Evolutionary conservation across 2,797 vertebrate species (phyloP), one percentile per base, ranked within the genome.

Genomic region (Adelosebastes latens): DNA sequence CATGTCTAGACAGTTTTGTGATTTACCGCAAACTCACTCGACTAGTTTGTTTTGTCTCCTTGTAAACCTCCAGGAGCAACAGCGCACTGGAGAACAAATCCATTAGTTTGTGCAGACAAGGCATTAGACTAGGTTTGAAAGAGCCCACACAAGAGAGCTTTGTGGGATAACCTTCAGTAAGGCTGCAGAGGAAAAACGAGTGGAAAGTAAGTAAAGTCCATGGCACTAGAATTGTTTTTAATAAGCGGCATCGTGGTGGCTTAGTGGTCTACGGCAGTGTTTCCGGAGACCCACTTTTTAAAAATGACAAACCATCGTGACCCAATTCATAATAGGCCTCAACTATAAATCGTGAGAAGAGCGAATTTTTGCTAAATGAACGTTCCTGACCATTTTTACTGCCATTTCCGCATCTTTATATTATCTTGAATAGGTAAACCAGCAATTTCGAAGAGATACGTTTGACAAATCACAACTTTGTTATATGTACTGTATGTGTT

Each of bases 31-130:
- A 72, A 76, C 20, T 31, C 14, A 66, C 49, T 13, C 14, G 3
- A 62, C 13, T 53, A 4, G 6, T 55, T 24, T 58, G 52, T 53
- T 82, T 79, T 72, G 72, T 83, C 68, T 80, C 62, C 24, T 75
- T 49, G 53, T 60, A 83, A 77, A 83, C 77, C 49, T 75, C 13
- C 8, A 39, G 52, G 49, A 78, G 79, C 80, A 80, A 66, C 34
- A 59, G 42, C 12, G 39, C 42, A 22, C n/a, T 24, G n/a, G 60
- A 80, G 60, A 81, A 74, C 39, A 79, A 84, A 87, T 75, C 76
- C 34, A 75, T 75, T 60, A 70, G 36, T 88, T 76, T 77, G 78
- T 75, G 56, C 58, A 78, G 78, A 81, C 72, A 77, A 73, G 49
- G n/a, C 8, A 80, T 18, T 68, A 56, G 67, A 64, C 18, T 6